These are phyloP conservation scores for Scyliorhinus canicula DNA, from an alignment of 2,797 vertebrate species.

Conservation along the genomic window DNA sequence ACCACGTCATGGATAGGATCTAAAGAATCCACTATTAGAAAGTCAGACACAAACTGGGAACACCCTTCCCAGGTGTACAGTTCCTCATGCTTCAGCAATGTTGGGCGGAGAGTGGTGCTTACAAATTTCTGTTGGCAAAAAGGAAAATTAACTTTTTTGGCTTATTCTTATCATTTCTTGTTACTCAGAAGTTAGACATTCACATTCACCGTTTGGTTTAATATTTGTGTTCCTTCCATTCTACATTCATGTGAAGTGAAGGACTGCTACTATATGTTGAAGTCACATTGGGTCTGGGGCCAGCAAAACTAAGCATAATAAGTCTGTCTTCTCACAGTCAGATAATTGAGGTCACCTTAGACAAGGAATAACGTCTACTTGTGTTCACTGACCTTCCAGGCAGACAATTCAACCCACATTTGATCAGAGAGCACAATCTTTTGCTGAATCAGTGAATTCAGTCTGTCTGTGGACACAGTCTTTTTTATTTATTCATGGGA, in stretches of 20 bases:
- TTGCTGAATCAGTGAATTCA: neutral
- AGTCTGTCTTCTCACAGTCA: neutral
- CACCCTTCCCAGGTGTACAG: constrained; percentile 73
- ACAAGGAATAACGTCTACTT: neutral
- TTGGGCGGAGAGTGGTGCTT: constrained; percentile 70
- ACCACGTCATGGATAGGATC: constrained; percentile 62
- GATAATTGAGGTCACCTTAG: neutral
- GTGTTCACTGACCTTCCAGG: neutral
- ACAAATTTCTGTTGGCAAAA: constrained; percentile 74
- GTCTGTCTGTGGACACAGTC: neutral
- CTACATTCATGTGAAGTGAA: neutral
- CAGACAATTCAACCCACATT: neutral
- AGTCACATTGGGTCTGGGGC: neutral
- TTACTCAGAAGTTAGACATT: neutral
- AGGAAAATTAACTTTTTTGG: constrained; percentile 1
- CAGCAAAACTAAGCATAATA: neutral
- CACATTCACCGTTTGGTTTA: neutral
- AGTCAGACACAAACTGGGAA: constrained; percentile 70
- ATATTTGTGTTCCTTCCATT: neutral
- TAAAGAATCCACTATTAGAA: constrained; percentile 67
- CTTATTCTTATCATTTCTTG: neutral
- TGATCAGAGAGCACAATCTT: neutral
- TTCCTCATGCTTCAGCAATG: constrained; percentile 56
- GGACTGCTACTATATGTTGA: neutral
- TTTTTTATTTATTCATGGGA: neutral